Evolutionary conservation across 37 sponge, comb jelly and placozoan genomes (phyloP), one percentile per base, ranked within the genome.

Genomic region (Cliona cf. orientalis): DNA sequence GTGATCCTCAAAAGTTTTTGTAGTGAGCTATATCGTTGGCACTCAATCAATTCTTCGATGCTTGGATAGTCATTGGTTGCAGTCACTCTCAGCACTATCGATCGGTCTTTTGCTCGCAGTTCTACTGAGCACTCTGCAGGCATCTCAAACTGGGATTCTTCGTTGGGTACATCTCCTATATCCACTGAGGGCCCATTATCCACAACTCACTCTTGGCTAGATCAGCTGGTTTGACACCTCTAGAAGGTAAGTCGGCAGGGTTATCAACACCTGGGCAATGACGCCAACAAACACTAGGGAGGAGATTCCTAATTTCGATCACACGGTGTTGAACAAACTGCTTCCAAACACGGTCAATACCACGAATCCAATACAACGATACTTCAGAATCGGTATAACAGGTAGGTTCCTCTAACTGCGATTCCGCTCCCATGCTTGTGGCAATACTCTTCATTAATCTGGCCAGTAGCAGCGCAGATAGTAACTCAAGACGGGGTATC

Each of bases 311-410:
- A 0, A 76, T 60, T 19, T 76, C 78, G 0, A 7, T 28, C 6
- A 76, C 64, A 1, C 78, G 58, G 36, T 60, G 35, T n/a, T 61
- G 36, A 1, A 76, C 78, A 38, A 76, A 76, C 78, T 76, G 78
- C 64, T 76, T 75, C 76, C 76, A 75, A n/a, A 36, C 76, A 22
- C 36, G 28, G 72, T 71, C 46, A 9, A 25, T 23, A 3, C 61
- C 61, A 17, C 42, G 28, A 25, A 75, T 58, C 76, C 76, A 75
- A 58, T 57, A 75, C 34, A 75, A 36, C 23, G 59, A 34, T 5
- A 75, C 43, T 31, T 63, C n/a, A n/a, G n/a, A n/a, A n/a, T n/a
- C n/a, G n/a, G 66, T 78, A 41, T 64, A 78, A 43, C 79, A 78
- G 5, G 53, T 31, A 39, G 46, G 42, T 33, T 78, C 66, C 12